Conservation (phyloP, 2,113 vertebrate species). For the Myrmecobius fasciatus region DNA sequence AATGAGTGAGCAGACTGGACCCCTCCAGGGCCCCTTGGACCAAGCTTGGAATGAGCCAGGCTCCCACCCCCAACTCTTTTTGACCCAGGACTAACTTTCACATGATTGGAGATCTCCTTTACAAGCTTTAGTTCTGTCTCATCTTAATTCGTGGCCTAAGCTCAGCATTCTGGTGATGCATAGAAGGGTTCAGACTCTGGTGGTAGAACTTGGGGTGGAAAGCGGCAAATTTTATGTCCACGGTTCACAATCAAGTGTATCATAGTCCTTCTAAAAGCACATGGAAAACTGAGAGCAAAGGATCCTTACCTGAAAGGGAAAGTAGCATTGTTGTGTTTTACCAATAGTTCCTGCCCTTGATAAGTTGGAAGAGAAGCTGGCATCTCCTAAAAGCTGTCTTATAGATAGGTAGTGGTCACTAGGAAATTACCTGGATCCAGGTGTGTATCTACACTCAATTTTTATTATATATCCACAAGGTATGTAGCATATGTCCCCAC, state of each 20-base stretch:
- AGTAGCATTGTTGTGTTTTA: constrained; percentile 38
- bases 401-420: constrained; percentile 20
- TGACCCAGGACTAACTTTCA: background rate
- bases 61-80: background rate
- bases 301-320: constrained; percentile 11
- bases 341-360: constrained; percentile 41
- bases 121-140: background rate
- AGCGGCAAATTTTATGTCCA: background rate
- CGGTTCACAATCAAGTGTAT: constrained; percentile 22
- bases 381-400: constrained; percentile 43
- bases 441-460: constrained; percentile 31
- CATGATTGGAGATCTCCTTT: background rate
- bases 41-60: constrained; percentile 30
- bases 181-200: background rate
- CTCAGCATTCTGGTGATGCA: background rate
- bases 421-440: constrained; percentile 52
- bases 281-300: constrained; percentile 35
- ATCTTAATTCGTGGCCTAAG: background rate
- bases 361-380: constrained; percentile 43
- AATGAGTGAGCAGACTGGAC: constrained; percentile 39
- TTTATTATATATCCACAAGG: constrained; percentile 38
- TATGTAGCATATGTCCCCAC: constrained; percentile 16
- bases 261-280: constrained; percentile 36
- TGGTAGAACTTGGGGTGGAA: background rate
- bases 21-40: constrained; percentile 41